Base-by-base conservation (phyloP, 1,140 invertebrate species). In the Stenopsyche tienmushanensis region DNA sequence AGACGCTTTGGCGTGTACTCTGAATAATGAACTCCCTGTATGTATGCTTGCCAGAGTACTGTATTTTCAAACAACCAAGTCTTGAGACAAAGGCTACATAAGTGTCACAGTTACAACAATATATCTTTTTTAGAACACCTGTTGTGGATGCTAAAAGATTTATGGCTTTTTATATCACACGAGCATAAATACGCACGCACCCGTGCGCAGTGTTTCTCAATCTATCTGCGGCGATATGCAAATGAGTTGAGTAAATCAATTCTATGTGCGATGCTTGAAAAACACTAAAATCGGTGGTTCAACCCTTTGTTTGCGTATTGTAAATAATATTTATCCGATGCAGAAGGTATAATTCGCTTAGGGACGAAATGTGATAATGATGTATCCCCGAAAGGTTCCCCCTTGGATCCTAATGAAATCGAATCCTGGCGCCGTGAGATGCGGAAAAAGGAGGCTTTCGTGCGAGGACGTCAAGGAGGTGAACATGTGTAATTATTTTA, bases 71-170 rank as follows among this genome's bases (percentile, higher is more conserved):
- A 57, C 54, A 24, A 57, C 24, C 39, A 10, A 42, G 54, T 39
- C 26, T 15, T 39, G 34, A 57, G 26, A 57, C 54, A 57, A 57
- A 57, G 54, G 54, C 54, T 57, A 57, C 34, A 57, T 13, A 57
- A 57, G 42, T 57, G 54, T 57, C 54, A 41, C 54, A 29, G 2
- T 24, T 17, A 17, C 2, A 20, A 21, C 54, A 9, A 57, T 57
- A 57, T 39, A 57, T 57, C 54, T 57, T 57, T 57, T 57, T 42
- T 42, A 39, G 52, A 57, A 57, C 54, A 57, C 54, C 54, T 57
- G 54, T 57, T 57, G 54, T 57, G 54, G 54, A 57, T 57, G 29
- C 54, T 42, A 42, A 41, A n/a, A 57, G 54, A 57, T 57, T 57
- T 57, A 57, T 57, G 17, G 54, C 47, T 18, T 21, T 49, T 21